Conservation (phyloP, 2,113 vertebrate species). For the Amphilophus citrinellus region DNA sequence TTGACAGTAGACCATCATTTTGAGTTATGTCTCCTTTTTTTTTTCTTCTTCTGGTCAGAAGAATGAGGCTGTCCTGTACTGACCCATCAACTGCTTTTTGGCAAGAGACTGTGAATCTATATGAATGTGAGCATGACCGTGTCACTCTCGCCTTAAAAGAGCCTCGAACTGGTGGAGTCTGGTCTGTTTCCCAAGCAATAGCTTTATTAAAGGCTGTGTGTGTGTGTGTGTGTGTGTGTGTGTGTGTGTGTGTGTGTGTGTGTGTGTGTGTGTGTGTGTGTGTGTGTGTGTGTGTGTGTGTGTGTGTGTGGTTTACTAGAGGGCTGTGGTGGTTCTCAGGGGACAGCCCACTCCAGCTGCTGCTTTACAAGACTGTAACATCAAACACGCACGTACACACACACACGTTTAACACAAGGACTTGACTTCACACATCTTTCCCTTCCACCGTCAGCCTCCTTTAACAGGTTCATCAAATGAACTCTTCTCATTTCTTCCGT, state of each 20-base stretch:
- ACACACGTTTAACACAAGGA: slow-evolving; percentile 56
- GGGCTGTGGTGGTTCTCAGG: slow-evolving; percentile 68
- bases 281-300: slow-evolving; percentile 55
- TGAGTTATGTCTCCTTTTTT: neutral
- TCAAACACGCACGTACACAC: slow-evolving; percentile 73
- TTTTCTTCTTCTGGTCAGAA: neutral
- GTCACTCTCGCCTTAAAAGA: slow-evolving; percentile 52
- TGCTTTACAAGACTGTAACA: slow-evolving; percentile 78
- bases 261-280: slow-evolving; percentile 41
- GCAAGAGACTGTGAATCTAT: slow-evolving; percentile 28
- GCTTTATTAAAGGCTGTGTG: slow-evolving; percentile 75
- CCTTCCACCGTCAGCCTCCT: slow-evolving; percentile 45
- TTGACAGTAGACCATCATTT: slow-evolving; percentile 25
- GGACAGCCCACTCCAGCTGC: slow-evolving; percentile 80
- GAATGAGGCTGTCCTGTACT: slow-evolving; percentile 35
- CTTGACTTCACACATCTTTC: slow-evolving; percentile 68
- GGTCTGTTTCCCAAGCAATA: slow-evolving; percentile 68
- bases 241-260: slow-evolving; percentile 39
- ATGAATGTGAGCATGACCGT: slow-evolving; percentile 49
- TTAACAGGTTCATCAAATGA: slow-evolving; percentile 73
- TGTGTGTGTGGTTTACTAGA: slow-evolving; percentile 73
- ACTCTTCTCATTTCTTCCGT: slow-evolving; percentile 52
- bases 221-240: slow-evolving; percentile 51
- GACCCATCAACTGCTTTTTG: slow-evolving; percentile 8
- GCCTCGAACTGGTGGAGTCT: slow-evolving; percentile 56